A percentile compares a stretch with the other conserved stretches of the same genome.
Conservation (phyloP, 2,888 invertebrate species). For the Zaprionus obscuricornis region DNA sequence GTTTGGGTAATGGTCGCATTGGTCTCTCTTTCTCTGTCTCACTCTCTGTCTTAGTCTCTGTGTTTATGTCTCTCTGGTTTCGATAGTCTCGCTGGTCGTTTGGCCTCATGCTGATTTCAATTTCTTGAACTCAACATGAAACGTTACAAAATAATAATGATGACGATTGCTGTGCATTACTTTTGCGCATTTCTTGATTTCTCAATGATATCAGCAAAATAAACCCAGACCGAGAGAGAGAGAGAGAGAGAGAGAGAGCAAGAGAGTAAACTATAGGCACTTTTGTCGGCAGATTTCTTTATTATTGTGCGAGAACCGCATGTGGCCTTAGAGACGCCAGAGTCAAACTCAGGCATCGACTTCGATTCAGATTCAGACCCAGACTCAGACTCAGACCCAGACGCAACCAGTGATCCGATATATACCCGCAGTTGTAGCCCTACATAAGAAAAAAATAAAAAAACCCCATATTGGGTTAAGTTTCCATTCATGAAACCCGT, state of each 20-base stretch:
- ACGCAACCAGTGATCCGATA: too few species aligned
- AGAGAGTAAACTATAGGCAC: conserved; percentile 24
- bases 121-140: conserved; percentile 72
- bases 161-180: conserved; percentile 61
- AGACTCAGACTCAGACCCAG: conserved; percentile 4
- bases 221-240: too few species aligned
- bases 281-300: conserved; percentile 72
- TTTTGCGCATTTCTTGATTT: conserved; percentile 71
- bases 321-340: conserved; percentile 43
- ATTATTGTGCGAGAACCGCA: conserved; percentile 66
- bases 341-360: background rate
- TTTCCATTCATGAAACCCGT: conserved; percentile 65
- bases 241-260: background rate
- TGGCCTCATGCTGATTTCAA: conserved; percentile 72
- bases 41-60: background rate
- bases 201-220: conserved; percentile 36
- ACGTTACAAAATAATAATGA: conserved; percentile 75
- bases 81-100: background rate
- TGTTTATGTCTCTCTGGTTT: conserved; percentile 4
- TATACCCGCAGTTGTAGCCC: conserved; percentile 24
- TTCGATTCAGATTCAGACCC: background rate
- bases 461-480: conserved; percentile 23
- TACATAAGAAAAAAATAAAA: too few species aligned
- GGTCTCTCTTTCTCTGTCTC: background rate
- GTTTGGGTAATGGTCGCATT: conserved; percentile 1